phyloP scores from a whole-genome alignment of 2,113 vertebrate species.

The Anolis carolinensis region DNA sequence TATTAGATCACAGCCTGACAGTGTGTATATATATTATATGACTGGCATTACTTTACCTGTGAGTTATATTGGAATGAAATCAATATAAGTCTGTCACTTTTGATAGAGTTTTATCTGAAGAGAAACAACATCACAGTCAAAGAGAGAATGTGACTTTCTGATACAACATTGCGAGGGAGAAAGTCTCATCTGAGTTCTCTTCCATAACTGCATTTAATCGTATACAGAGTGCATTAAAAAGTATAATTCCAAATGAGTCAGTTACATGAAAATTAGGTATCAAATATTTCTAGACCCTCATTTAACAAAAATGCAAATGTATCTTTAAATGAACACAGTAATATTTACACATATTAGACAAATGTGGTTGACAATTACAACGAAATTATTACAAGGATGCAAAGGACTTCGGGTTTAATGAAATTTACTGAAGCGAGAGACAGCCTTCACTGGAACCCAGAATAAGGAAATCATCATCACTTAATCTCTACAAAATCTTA shows the following conservation, averaged over 20 bases:
- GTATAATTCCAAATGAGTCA: slow-evolving; percentile 27
- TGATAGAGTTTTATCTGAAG: slow-evolving; percentile 47
- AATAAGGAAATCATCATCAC: slow-evolving; percentile 41
- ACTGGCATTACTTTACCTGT: slow-evolving; percentile 9
- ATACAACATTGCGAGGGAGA: slow-evolving; percentile 41
- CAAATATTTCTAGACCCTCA: slow-evolving; percentile 56
- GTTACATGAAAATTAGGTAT: slow-evolving; percentile 58
- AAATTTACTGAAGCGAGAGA: slow-evolving; percentile 28
- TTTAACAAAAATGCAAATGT: slow-evolving; percentile 42
- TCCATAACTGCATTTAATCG: slow-evolving; percentile 26
- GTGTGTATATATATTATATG: too few species aligned
- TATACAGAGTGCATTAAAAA: slow-evolving; percentile 29
- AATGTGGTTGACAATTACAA: slow-evolving; percentile 38
- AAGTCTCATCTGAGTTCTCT: slow-evolving; percentile 38
- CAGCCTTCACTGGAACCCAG: slow-evolving; percentile 29
- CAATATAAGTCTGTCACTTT: background rate
- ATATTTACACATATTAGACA: slow-evolving; percentile 65
- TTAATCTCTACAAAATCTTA: slow-evolving; percentile 47
- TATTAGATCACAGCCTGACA: too few species aligned
- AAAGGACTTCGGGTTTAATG: slow-evolving; percentile 11
- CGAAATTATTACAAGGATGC: slow-evolving; percentile 48
- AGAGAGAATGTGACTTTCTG: slow-evolving; percentile 34
- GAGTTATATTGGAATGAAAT: slow-evolving; percentile 29
- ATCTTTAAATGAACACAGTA: slow-evolving; percentile 40
- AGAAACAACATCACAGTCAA: slow-evolving; percentile 46